Evolutionary conservation across 2,797 vertebrate species (phyloP), one percentile per base, ranked within the genome.

Genomic region (Thamnophis elegans): DNA sequence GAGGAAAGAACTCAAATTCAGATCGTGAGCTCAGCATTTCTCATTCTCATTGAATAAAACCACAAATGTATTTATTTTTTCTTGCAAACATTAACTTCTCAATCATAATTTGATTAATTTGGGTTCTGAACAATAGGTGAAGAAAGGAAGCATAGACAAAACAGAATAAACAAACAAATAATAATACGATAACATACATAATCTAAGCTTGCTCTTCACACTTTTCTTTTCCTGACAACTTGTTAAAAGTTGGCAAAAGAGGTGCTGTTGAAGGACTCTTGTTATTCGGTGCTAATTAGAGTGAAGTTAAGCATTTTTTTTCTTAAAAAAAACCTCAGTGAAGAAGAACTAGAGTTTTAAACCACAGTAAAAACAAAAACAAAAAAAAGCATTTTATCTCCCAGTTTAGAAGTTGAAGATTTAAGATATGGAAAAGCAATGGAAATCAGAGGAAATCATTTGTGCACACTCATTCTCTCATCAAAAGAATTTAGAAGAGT

Each of bases 271-370:
- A 95, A 94, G 94, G 90, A 94, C 96, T 97, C 97, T 96, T 53
- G 82, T 96, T 97, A 98, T 98, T 97, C 96, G 94, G 97, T 88
- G 98, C 97, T 98, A 98, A 98, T 98, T 97, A 98, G 97, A 96
- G 93, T 93, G 95, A 95, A 96, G 93, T 97, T 86, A 92, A 86
- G 94, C 51, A 73, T 91, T 94, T 85, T 28, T 85, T 53, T 53
- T 4, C 0, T 1, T 20, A 0, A n/a, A 78, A 36, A 90, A 87
- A 56, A 95, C 93, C 42, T 0, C 0, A 0, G 53, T 95, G 94
- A 88, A 58, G 68, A 87, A 89, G 87, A 89, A 86, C 1, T 60
- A 90, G 87, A 93, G 93, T 92, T 94, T 95, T 96, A 94, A 94
- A 94, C 47, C 36, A 91, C 93, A 94, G 95, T 93, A 56, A 91